phyloP scores from a whole-genome alignment of 2,113 vertebrate species.

The Chaenogobius annularis region DNA sequence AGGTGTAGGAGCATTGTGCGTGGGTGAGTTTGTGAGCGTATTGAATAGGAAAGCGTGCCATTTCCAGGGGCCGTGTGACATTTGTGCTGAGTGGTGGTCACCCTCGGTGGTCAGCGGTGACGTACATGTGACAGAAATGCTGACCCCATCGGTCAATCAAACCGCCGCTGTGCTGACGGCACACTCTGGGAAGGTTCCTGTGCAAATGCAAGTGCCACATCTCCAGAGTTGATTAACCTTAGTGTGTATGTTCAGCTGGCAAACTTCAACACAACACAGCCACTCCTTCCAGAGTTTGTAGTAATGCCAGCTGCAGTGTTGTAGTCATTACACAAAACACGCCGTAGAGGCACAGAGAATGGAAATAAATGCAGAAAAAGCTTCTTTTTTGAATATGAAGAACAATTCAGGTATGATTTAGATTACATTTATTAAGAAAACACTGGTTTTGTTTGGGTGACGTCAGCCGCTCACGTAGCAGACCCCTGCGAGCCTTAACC shows the following conservation, averaged over 20 bases:
- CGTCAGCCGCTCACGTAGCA: too few relatives aligned
- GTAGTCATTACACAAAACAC: neutral
- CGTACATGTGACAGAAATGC: constrained; percentile 63
- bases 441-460: too few relatives aligned
- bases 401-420: too few relatives aligned
- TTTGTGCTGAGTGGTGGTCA: constrained; percentile 73
- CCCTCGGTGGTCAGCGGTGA: constrained; percentile 44
- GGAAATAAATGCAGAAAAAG: too few relatives aligned
- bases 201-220: constrained; percentile 23
- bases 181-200: constrained; percentile 44
- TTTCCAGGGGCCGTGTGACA: constrained; percentile 59
- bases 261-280: neutral
- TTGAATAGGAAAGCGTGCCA: constrained; percentile 32
- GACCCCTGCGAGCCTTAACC: too few relatives aligned
- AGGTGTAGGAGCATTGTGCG: neutral
- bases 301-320: neutral
- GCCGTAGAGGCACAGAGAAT: too few relatives aligned
- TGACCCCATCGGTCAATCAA: constrained; percentile 58
- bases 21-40: neutral
- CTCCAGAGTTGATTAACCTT: constrained; percentile 40
- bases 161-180: constrained; percentile 54
- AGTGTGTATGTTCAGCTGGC: constrained; percentile 27
- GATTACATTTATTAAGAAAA: too few relatives aligned
- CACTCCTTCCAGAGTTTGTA: neutral
- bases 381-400: too few relatives aligned